Base-by-base conservation (phyloP, 1,140 invertebrate species). In the Brachionus calyciflorus region DNA sequence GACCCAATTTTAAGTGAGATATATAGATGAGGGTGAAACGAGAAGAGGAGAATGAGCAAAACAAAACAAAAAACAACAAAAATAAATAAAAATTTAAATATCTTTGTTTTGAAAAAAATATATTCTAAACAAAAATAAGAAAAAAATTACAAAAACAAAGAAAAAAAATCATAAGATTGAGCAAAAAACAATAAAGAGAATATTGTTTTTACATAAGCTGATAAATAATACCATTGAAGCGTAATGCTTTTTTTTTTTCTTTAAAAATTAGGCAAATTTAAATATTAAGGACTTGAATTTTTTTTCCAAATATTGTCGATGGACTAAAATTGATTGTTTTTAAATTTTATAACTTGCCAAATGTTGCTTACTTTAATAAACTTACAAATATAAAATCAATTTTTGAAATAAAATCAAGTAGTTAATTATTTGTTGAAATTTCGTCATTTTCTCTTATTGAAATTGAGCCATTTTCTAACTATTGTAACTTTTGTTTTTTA, bases 121-220 rank as follows among this genome's bases (percentile, higher is more conserved):
- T 60, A 30, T 60, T 55, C 28, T 14, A 33, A n/a, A 30, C 3
- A 24, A 60, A 60, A 37, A 60, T 4, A 55, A 55, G 9, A 17
- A 60, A 60, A 37, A 33, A 9, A 37, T 5, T 37, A 37, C 33
- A 33, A 37, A 30, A 60, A 60, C 2, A 60, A 33, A 7, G 10
- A 60, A 33, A 60, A 60, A 60, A 60, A 55, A 26, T 55, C 51
- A 55, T 55, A 28, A 30, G 55, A 60, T 60, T 60, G 55, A 60
- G 28, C 55, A 60, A 60, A n/a, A 30, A 33, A 30, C 10, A 60
- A 60, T 30, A n/a, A 60, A 17, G 33, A 60, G 55, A 60, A 60
- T 60, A 60, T 33, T n/a, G 30, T 55, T 55, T 28, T n/a, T n/a
- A 33, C 9, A 7, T 14, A 60, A 60, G 28, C 28, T 40, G 33